Conservation (phyloP, 2,797 vertebrate species). For the Mormyrops boulengeri region DNA sequence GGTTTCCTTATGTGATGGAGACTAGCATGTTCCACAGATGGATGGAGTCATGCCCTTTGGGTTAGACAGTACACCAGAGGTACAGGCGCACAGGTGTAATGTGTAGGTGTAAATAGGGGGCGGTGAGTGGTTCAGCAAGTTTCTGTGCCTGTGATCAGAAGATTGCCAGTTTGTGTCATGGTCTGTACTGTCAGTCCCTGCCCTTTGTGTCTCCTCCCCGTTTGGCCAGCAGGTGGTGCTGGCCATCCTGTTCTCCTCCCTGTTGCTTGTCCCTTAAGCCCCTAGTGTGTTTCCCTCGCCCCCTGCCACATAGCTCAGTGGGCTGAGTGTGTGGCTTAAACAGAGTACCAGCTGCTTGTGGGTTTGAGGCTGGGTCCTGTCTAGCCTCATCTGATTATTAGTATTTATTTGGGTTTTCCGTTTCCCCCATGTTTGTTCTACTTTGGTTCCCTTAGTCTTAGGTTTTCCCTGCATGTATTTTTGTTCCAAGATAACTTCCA, state of each 20-base stretch:
- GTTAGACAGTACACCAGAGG: not conserved
- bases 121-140: not conserved
- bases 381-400: not conserved
- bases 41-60: not conserved
- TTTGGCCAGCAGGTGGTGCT: not conserved
- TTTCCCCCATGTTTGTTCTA: no score
- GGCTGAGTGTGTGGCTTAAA: not conserved
- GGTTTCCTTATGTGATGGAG: slow-evolving; percentile 29
- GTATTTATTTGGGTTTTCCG: no score
- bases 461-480: no score
- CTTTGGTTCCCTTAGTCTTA: no score
- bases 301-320: not conserved
- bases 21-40: slow-evolving; percentile 22
- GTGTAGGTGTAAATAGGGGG: not conserved
- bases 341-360: not conserved
- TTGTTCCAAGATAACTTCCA: no score
- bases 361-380: not conserved
- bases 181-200: not conserved
- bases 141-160: not conserved
- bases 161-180: not conserved
- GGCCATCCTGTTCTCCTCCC: not conserved
- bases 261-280: not conserved
- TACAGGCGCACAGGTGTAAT: not conserved
- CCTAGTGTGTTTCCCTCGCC: not conserved
- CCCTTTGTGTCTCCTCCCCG: not conserved